Evolutionary conservation across 1,140 invertebrate species (phyloP), one percentile per base, ranked within the genome.

Genomic region (Philopotamus ludificatus): DNA sequence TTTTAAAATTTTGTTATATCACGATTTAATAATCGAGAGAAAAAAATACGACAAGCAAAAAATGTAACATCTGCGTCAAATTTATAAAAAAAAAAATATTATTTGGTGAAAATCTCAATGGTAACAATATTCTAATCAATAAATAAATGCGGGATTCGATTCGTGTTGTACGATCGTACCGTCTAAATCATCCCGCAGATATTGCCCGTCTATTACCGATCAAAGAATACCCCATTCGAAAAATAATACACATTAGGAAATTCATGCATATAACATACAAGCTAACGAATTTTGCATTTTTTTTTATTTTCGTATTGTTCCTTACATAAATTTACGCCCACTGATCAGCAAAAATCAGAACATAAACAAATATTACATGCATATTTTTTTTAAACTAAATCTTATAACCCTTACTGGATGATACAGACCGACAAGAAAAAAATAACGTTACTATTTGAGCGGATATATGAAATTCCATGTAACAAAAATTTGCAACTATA

Each of bases 241-340:
- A n/a, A n/a, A n/a, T n/a, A n/a, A n/a, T n/a, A n/a, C n/a, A n/a
- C n/a, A 39, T 26, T 34, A 15, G 53, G 39, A 15, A 58, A 44
- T 18, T 21, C 25, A 55, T 63, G 62, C 34, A 62, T 57, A 39
- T 54, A 61, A 57, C 59, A 67, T 63, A 64, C 49, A 67, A 67
- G 68, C 68, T 60, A 66, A 67, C 55, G 60, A 44, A 61, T 67
- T 70, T 70, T 70, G 68, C 61, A 67, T 70, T 70, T 70, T 63
- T 66, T 66, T 44, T 64, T 70, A n/a, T n/a, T n/a, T n/a, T n/a
- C n/a, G 59, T 54, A 60, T 63, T 64, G 54, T 60, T 67, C 41
- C 61, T 67, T 70, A 70, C 64, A 67, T 70, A 67, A 64, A 70
- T 66, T 66, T 59, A 70, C 67, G 61, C 68, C 68, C 68, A 70